Conservation (phyloP, 2,113 vertebrate species). For the Dromiciops gliroides region DNA sequence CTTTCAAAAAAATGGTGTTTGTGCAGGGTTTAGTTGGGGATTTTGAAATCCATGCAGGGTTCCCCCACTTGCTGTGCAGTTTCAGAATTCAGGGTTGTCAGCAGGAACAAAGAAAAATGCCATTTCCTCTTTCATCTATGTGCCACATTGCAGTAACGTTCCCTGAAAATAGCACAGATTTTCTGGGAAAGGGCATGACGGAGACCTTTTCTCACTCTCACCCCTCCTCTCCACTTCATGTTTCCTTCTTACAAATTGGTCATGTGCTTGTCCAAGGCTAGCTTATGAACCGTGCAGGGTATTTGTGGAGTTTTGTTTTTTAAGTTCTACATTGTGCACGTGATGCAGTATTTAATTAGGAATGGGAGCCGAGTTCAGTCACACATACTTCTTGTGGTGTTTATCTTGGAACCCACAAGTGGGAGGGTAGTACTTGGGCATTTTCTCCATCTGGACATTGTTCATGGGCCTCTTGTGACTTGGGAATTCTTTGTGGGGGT, state of each 20-base stretch:
- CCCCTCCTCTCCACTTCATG: slow-evolving; percentile 70
- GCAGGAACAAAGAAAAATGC: slow-evolving; percentile 69
- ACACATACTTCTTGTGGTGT: slow-evolving; percentile 80
- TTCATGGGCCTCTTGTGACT: slow-evolving; percentile 78
- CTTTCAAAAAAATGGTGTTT: slow-evolving; percentile 66
- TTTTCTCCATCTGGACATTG: slow-evolving; percentile 83
- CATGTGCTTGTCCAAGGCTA: slow-evolving; percentile 76
- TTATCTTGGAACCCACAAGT: slow-evolving; percentile 83
- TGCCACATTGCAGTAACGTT: slow-evolving; percentile 63
- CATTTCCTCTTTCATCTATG: slow-evolving; percentile 73
- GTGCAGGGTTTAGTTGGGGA: slow-evolving; percentile 64
- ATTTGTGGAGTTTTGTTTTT: slow-evolving; percentile 83
- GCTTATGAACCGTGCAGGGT: slow-evolving; percentile 82
- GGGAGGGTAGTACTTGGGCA: slow-evolving; percentile 80
- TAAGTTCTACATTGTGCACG: slow-evolving; percentile 77
- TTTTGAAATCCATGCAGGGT: slow-evolving; percentile 76
- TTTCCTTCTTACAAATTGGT: slow-evolving; percentile 75
- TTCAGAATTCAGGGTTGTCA: slow-evolving; percentile 70
- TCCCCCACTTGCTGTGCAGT: slow-evolving; percentile 60
- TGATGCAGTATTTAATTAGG: slow-evolving; percentile 85
- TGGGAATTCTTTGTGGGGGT: slow-evolving; percentile 76
- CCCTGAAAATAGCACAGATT: slow-evolving; percentile 67
- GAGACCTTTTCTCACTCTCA: slow-evolving; percentile 63
- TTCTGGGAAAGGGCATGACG: slow-evolving; percentile 75
- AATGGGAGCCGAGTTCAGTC: slow-evolving; percentile 80